Base-by-base conservation (phyloP, 2,797 vertebrate genomes). In the Paguma larvata region DNA sequence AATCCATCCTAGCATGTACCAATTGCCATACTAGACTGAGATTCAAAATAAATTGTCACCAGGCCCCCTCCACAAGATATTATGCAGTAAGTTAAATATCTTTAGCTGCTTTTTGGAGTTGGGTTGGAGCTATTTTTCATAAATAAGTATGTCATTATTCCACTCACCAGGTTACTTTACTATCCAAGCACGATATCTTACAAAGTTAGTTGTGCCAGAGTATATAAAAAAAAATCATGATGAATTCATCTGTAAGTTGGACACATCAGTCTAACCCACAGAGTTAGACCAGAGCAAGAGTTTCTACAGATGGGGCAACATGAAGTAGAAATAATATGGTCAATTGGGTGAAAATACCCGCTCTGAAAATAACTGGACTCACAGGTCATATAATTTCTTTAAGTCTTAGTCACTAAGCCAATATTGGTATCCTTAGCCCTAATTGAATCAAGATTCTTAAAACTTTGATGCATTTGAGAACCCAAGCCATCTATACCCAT, bases 391-490 rank as follows among this genome's bases (percentile, higher is more conserved):
- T 91, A 78, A 68, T 73, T 86, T 75, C 32, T 63, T 90, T 91
- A 94, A 87, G 1, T 27, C 8, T 85, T 10, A 73, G 9, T 48
- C 25, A 80, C 51, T 78, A 94, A 65, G 6, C 38, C 41, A 79
- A 12, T 78, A 82, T 85, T 72, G 34, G 27, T 90, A 78, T 34
- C 56, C 25, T 95, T 77, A 93, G 89, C 79, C 25, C 0, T 86
- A 86, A 87, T 8, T 67, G 30, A 94, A 91, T 86, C 30, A 62
- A 3, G 44, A 94, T 80, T 93, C 41, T 67, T 94, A 89, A 86
- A 73, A 56, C 51, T 62, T 72, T 30, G 16, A n/a, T 63, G 4
- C 19, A 30, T 88, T 85, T 94, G 25, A 80, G 32, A 91, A 73
- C 10, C 14, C 75, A 56, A 56, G 59, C 9, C 4, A 2, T 80